A percentile compares a stretch with the other conserved stretches of the same genome.
These are phyloP conservation scores for Keiferia lycopersicella DNA, from an alignment of 2,888 invertebrate species.

Conservation along the genomic window DNA sequence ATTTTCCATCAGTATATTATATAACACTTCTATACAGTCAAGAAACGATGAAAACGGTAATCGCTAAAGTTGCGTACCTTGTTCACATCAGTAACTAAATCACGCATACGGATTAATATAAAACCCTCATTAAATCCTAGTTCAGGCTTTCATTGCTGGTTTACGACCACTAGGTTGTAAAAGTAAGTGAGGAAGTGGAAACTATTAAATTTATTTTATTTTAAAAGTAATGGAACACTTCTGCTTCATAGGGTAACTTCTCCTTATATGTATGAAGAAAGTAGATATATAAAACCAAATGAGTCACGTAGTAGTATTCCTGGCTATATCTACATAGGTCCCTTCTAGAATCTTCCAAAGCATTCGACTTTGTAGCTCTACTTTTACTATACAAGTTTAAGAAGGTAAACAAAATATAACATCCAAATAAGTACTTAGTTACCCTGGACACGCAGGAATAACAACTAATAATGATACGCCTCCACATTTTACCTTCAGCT, in stretches of 20 bases:
- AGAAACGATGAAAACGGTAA: neutral
- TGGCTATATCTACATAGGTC: too few species aligned
- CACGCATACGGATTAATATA: constrained; percentile 22
- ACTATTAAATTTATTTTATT: constrained; percentile 12
- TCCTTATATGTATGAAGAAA: neutral
- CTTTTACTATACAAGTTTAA: neutral
- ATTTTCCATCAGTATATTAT: too few species aligned
- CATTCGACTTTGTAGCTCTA: neutral
- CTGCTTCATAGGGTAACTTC: neutral
- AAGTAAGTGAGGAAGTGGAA: constrained; percentile 7
- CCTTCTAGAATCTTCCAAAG: neutral
- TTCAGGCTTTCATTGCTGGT: constrained; percentile 14
- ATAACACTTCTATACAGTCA: too few species aligned
- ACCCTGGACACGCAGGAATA: constrained; percentile 21
- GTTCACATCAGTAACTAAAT: neutral
- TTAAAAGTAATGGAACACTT: neutral
- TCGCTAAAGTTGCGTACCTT: neutral
- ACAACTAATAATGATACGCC: constrained; percentile 48
- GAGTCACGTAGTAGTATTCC: too few species aligned
- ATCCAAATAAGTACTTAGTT: neutral
- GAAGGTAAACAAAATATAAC: neutral
- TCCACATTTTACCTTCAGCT: constrained; percentile 36
- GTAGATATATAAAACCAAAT: neutral
- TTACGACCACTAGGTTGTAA: constrained; percentile 10
- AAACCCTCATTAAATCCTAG: constrained; percentile 24